Evolutionary conservation across 2,113 vertebrate species (phyloP).

Genomic region (Nipponia nippon): DNA sequence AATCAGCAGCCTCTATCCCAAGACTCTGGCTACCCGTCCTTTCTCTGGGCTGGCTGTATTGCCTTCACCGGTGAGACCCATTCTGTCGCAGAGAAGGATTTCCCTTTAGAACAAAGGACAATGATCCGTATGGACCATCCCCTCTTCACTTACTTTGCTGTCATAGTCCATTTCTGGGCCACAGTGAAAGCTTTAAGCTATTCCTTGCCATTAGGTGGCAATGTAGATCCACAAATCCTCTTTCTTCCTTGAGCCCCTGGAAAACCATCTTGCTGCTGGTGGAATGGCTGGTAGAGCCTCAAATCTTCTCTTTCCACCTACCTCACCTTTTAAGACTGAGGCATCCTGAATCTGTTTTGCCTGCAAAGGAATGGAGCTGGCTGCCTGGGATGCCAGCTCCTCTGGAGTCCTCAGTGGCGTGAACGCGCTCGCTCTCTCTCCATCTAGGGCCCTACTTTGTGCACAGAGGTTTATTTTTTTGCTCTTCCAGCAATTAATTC

Average conservation of each 20-base stretch:
- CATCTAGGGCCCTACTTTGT: background rate
- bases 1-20: background rate
- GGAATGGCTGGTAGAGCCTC: background rate
- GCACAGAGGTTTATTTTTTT: background rate
- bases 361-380: background rate
- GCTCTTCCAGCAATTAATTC: background rate
- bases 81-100: background rate
- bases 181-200: background rate
- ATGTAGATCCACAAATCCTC: constrained; percentile 20
- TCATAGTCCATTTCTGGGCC: background rate
- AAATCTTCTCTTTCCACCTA: background rate
- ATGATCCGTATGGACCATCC: background rate
- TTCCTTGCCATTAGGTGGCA: constrained; percentile 50
- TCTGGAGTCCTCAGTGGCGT: background rate
- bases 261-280: background rate
- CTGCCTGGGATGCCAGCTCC: background rate
- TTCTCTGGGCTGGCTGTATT: background rate
- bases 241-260: background rate
- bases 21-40: background rate
- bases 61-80: background rate
- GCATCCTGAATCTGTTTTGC: background rate
- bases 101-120: background rate
- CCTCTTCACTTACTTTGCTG: background rate
- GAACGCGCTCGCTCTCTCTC: background rate
- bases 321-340: background rate